Base-by-base conservation (phyloP, 2,888 invertebrate genomes). In the Nipponacmea schrenckii region DNA sequence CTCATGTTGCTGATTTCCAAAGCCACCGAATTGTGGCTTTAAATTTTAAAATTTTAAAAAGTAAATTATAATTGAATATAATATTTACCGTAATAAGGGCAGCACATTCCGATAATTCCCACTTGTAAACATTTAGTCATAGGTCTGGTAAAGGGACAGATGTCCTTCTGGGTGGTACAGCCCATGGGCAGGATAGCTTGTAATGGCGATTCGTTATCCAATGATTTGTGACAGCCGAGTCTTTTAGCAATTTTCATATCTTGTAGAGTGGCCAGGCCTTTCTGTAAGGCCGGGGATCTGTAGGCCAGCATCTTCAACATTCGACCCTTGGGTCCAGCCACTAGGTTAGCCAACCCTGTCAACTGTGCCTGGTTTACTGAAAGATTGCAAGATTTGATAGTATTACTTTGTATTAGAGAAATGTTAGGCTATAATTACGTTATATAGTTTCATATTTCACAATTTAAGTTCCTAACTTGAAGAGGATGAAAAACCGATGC, bases 61-160 rank as follows among this genome's bases (percentile, higher is more conserved):
- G n/a, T n/a, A n/a, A n/a, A n/a, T n/a, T n/a, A n/a, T n/a, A n/a
- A n/a, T n/a, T n/a, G n/a, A n/a, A n/a, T n/a, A n/a, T n/a, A n/a
- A 56, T 56, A 56, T 24, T 56, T 56, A 56, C 56, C 56, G 10
- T 24, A 24, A 14, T 56, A 56, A 20, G 56, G 56, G 14, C 56
- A 56, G 56, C 56, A 56, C 56, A 56, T 56, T 24, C 56, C 56
- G 56, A 56, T 56, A 24, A 56, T 56, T 10, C 56, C 56, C 20
- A 56, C 56, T 56, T 56, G 56, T 56, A 56, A 20, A 56, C 56
- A 56, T 56, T 24, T 56, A 24, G 8, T 56, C 10, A 24, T 56
- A 10, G 56, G 56, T 24, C 24, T 56, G 8, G 24, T 24, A 4
- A 20, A 56, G 0, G 56, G 56, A 10, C 56, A 56, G 10, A 56